Evolutionary conservation across 2,888 invertebrate genomes (phyloP), one percentile per base, ranked within the genome.

Genomic region (Caenorhabditis zanzibari): DNA sequence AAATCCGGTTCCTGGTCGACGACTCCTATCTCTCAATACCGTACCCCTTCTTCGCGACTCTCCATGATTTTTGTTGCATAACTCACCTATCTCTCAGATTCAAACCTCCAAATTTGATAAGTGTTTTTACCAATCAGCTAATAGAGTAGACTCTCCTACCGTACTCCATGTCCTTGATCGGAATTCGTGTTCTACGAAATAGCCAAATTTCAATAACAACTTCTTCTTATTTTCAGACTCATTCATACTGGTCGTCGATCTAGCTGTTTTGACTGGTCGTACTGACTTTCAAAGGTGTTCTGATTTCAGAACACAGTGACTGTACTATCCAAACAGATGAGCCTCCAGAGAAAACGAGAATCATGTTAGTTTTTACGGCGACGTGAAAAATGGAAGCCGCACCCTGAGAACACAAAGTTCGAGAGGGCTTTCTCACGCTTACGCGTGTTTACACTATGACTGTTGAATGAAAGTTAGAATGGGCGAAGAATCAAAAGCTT

Each of bases 351-450:
- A 47, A n/a, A 35, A 28, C n/a, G 35, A 54, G 5, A 41, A 7
- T 19, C 26, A 10, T 77, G 68, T 77, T 69, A 69, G 76, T 26
- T 77, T 73, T 69, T 10, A 58, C 38, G 76, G 38, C 49, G 61
- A 76, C 76, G 76, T 77, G 77, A 63, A 64, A 76, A 52, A 52
- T 52, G 28, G 63, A 54, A 54, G 54, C 77, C 77, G 77, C 77
- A 77, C 77, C 77, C 28, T 69, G 77, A 63, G 77, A 77, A 77
- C 49, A 77, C 71, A 71, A 79, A 79, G 79, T 79, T 79, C 79
- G 79, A 56, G 64, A 69, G 56, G 64, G 79, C 63, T 71, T 79
- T 79, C 79, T 79, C 79, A 79, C 71, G 79, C 71, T 26, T 54
- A 64, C 69, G 47, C 10, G 38, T 77, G 63, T 77, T 77, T 77